phyloP scores from a whole-genome alignment of 2,888 invertebrate species.

The Drosophila demipolita region DNA sequence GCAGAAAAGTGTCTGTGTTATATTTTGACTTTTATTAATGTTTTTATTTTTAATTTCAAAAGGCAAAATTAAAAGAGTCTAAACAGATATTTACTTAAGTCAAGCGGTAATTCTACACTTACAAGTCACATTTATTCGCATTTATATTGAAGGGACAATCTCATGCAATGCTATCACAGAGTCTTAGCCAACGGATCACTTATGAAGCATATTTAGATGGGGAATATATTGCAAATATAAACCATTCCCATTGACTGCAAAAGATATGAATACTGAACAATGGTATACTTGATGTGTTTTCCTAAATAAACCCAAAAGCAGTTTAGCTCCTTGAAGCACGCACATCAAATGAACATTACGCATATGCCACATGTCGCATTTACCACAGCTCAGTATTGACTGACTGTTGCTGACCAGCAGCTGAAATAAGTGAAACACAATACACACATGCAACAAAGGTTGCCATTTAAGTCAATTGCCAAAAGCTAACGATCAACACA shows the following conservation, averaged over 20 bases:
- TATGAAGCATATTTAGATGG: neutral
- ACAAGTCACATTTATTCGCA: neutral
- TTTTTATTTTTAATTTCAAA: neutral
- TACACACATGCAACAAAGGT: slow-evolving; percentile 66
- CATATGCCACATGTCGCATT: slow-evolving; percentile 65
- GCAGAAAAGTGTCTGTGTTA: neutral
- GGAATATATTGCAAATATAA: too few relatives aligned
- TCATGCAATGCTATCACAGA: neutral
- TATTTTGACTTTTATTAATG: neutral
- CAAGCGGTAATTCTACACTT: neutral
- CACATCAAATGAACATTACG: slow-evolving; percentile 77
- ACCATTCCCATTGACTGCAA: slow-evolving; percentile 6
- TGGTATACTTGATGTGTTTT: slow-evolving; percentile 23
- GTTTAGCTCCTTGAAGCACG: slow-evolving; percentile 57
- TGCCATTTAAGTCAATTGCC: slow-evolving; percentile 78
- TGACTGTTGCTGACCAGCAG: slow-evolving; percentile 15
- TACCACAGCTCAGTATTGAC: neutral
- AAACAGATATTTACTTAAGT: neutral
- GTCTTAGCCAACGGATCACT: neutral
- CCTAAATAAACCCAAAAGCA: slow-evolving; percentile 48
- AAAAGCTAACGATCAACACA: slow-evolving; percentile 67
- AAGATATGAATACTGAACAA: slow-evolving; percentile 18
- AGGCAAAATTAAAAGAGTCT: neutral
- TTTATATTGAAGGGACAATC: neutral
- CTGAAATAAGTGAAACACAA: slow-evolving; percentile 51